Percentiles rank a stretch among this genome's conserved stretches.
Conservation (phyloP, 1,140 invertebrate species). For the Hyles vespertilio region DNA sequence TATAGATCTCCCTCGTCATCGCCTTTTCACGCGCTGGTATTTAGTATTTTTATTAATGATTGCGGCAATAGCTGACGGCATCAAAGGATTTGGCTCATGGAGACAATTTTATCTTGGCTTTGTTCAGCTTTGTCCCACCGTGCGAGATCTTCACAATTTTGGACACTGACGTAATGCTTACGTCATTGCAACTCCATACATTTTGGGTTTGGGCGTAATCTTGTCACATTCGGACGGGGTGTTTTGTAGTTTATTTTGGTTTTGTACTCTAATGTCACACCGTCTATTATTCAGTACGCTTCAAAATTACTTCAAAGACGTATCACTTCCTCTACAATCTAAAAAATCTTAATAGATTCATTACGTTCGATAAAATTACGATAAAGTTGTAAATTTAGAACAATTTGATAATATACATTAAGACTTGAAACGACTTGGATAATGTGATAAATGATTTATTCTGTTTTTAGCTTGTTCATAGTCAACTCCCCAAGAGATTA, state of each 20-base stretch:
- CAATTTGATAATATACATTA: too few relatives aligned
- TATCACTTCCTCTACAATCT: too few relatives aligned
- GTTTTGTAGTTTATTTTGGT: not conserved
- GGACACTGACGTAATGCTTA: constrained; percentile 50
- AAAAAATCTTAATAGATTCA: too few relatives aligned
- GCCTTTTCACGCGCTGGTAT: constrained; percentile 45
- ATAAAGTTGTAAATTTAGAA: too few relatives aligned
- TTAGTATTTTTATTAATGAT: constrained; percentile 67
- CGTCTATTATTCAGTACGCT: too few relatives aligned
- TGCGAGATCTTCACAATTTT: constrained; percentile 67
- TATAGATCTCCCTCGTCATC: constrained; percentile 41
- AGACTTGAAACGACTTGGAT: too few relatives aligned
- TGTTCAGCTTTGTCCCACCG: constrained; percentile 43
- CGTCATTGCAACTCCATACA: constrained; percentile 63
- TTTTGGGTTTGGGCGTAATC: constrained; percentile 37
- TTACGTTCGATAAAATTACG: too few relatives aligned
- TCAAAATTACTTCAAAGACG: too few relatives aligned
- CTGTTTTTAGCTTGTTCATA: too few relatives aligned
- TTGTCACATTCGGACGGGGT: constrained; percentile 2
- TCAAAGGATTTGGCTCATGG: constrained; percentile 54
- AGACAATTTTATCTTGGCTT: constrained; percentile 63
- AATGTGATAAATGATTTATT: too few relatives aligned
- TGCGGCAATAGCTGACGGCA: constrained; percentile 35
- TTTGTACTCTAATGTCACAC: too few relatives aligned
- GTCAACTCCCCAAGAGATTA: too few relatives aligned